Percentiles rank a stretch among this genome's conserved stretches.
Evolutionary conservation across 2,797 vertebrate genomes (phyloP).

Genomic region (Parambassis ranga): DNA sequence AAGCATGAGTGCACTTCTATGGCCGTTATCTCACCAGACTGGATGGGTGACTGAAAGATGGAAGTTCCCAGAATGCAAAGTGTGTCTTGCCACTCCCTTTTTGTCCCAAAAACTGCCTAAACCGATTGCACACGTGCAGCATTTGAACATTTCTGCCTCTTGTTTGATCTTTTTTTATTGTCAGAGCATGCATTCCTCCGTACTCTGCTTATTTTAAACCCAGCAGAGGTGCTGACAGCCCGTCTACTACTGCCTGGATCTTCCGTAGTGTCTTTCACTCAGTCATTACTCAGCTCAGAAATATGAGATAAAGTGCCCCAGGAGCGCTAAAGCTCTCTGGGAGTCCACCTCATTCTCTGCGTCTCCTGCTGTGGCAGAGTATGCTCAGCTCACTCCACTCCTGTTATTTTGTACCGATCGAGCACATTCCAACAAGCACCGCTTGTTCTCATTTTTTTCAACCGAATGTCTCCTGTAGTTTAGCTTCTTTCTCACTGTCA

Average conservation of each 20-base stretch:
- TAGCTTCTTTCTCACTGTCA: background rate
- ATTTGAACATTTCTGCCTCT: background rate
- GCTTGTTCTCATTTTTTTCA: background rate
- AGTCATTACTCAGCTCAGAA: constrained; percentile 63
- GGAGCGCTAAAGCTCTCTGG: constrained; percentile 45
- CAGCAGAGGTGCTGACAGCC: constrained; percentile 55
- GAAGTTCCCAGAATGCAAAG: constrained; percentile 2
- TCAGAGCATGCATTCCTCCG: constrained; percentile 34
- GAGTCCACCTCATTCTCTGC: constrained; percentile 36
- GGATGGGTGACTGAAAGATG: constrained; percentile 34
- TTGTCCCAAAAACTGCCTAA: background rate
- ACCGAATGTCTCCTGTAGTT: background rate
- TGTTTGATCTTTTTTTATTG: constrained; percentile 37
- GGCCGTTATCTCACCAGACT: constrained; percentile 50
- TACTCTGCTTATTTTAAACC: constrained; percentile 22
- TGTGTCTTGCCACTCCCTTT: constrained; percentile 27
- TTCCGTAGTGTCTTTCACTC: constrained; percentile 29
- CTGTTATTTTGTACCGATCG: constrained; percentile 16
- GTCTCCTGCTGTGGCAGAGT: background rate
- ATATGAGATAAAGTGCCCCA: constrained; percentile 57
- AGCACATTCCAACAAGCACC: background rate
- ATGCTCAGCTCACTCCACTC: background rate
- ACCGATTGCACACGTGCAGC: background rate
- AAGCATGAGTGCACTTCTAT: background rate
- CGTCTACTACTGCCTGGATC: constrained; percentile 35